These are phyloP conservation scores for Penaeus monodon DNA, from an alignment of 2,888 invertebrate species.

Conservation along the genomic window DNA sequence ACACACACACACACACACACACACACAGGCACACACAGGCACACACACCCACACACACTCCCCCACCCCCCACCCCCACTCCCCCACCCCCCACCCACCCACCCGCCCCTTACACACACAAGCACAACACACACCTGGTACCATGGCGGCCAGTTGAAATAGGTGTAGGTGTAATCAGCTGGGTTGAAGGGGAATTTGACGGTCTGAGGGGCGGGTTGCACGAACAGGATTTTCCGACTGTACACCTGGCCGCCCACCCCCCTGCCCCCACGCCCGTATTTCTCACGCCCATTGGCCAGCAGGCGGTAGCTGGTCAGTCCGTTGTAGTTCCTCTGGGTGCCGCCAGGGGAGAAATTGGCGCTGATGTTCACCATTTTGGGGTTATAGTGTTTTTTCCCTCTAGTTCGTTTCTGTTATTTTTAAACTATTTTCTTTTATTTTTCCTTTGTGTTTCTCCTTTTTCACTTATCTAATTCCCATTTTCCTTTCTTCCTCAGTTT, in stretches of 20 bases:
- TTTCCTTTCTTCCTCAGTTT: too few species aligned
- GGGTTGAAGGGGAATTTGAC: constrained; percentile 36
- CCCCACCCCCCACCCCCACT: too few species aligned
- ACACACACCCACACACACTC: too few species aligned
- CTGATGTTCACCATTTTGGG: constrained; percentile 39
- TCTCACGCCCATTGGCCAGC: background rate
- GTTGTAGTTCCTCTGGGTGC: constrained; percentile 27
- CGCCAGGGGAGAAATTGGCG: background rate
- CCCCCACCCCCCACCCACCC: too few species aligned
- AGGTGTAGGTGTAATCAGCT: constrained; percentile 38
- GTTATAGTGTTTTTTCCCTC: background rate
- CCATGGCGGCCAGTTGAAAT: constrained; percentile 50
- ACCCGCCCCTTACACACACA: too few species aligned
- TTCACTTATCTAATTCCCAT: too few species aligned
- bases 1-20: too few species aligned
- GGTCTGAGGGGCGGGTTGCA: constrained; percentile 29
- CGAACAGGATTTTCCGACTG: constrained; percentile 35
- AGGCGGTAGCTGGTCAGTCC: background rate
- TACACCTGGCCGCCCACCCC: constrained; percentile 17
- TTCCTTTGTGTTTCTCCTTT: too few species aligned
- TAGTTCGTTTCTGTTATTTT: too few species aligned
- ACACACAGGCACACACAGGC: too few species aligned
- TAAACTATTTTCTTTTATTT: too few species aligned
- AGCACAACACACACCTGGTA: constrained; percentile 24
- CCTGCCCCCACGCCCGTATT: background rate